Evolutionary conservation across 1,140 invertebrate genomes (phyloP).

Genomic region (Drosophila murphyi): DNA sequence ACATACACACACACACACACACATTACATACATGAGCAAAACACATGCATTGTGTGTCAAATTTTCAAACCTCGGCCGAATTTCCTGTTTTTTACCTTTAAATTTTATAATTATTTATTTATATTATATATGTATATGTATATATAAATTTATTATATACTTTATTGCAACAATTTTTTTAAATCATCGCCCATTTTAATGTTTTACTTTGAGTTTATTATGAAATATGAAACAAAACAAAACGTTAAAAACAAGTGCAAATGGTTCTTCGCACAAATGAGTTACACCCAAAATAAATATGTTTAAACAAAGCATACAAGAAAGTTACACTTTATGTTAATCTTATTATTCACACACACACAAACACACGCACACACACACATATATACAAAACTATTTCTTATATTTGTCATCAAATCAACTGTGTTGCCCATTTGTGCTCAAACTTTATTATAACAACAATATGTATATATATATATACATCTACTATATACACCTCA

Average conservation of each 20-base stretch:
- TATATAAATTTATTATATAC: constrained; percentile 50
- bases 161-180: constrained; percentile 38
- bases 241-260: constrained; percentile 22
- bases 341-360: constrained; percentile 18
- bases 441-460: constrained; percentile 36
- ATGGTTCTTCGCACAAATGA: constrained; percentile 66
- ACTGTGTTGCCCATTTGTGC: constrained; percentile 56
- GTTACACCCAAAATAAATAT: constrained; percentile 72
- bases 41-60: constrained; percentile 47
- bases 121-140: constrained; percentile 38
- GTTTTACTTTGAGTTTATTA: constrained; percentile 45
- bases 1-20: constrained; percentile 35
- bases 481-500: constrained; percentile 45
- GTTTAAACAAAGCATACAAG: constrained; percentile 5
- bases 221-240: constrained; percentile 9
- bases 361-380: constrained; percentile 22
- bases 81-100: constrained; percentile 81
- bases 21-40: constrained; percentile 23
- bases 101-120: constrained; percentile 52
- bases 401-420: constrained; percentile 37
- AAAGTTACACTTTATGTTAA: constrained; percentile 26
- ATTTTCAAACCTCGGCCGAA: constrained; percentile 83
- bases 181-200: constrained; percentile 44
- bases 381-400: constrained; percentile 8
- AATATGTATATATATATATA: constrained; percentile 38